Evolutionary conservation across 1,140 invertebrate genomes (phyloP), one percentile per base, ranked within the genome.

Genomic region (Drosophila nebulosa): DNA sequence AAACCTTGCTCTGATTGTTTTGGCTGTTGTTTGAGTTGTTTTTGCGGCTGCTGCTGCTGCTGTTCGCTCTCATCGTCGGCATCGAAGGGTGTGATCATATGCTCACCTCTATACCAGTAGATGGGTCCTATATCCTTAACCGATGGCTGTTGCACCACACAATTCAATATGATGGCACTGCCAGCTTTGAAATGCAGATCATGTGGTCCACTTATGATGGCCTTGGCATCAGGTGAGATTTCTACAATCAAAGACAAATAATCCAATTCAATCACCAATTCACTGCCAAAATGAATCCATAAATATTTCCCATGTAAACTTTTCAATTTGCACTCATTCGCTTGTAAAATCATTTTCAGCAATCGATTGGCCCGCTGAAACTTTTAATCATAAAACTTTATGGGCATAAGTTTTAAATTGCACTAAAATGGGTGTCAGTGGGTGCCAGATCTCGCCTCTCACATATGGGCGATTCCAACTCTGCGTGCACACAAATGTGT

Each of bases 121-220:
- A 96, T 95, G 50, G 95, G 96, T 14, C 96, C 95, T 61, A 96
- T 93, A 84, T 96, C 95, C 91, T 96, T 96, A 27, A 96, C 95
- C 67, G 96, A 96, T 5, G 89, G 89, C 91, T 97, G 96, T 71
- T 95, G 96, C 72, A 97, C 95, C 74, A 96, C 93, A 91, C 96
- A 97, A 21, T 95, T 96, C 22, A 97, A 92, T 52, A 94, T 95
- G 68, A 97, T 93, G 14, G 94, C 94, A 89, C 96, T 97, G 64
- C 96, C 96, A 24, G 95, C 95, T 92, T 97, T 97, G 62, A 97
- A 95, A 91, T 97, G 96, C 56, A 97, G 92, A 89, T 97, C 96
- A 42, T 94, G 92, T 24, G 95, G 94, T 21, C 96, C 96, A 57
- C 94, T 92, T 83, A 97, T 96, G 70, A 94, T 93, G 26, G 96